Base-by-base conservation (phyloP, 2,113 vertebrate genomes). In the Prinia subflava region DNA sequence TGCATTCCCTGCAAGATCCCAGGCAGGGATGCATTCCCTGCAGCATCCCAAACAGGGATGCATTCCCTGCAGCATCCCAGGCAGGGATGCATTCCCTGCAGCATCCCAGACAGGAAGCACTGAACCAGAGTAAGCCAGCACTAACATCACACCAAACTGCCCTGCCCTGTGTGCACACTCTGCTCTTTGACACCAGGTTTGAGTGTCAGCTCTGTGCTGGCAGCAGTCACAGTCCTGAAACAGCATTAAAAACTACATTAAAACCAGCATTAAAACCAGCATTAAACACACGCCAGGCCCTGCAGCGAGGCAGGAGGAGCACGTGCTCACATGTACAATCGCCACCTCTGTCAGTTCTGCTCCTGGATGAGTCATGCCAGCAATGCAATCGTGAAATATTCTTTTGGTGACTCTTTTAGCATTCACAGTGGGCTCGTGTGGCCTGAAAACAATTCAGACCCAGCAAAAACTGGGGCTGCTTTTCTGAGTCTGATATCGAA, bases 401-500 rank as follows among this genome's bases (percentile, higher is more conserved):
- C 70, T 94, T 96, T 85, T 84, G 47, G 74, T 89, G 52, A 70
- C 93, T 89, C 81, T 97, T 89, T 98, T 92, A 95, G 91, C 96
- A 98, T 98, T 97, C 97, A 85, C 37, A 91, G 30, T n/a, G 65
- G 75, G 95, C 69, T 89, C 12, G 5, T 93, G 91, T 78, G 42
- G 92, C 92, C 97, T 96, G 87, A 95, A 98, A 98, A 97, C 96
- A 98, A 98, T 98, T 97, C 95, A 96, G 93, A 96, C 87, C 3
- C 20, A 97, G 97, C 74, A 91, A 96, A 97, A 97, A 97, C 86
- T 68, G 53, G 79, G 35, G 59, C 93, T 94, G 90, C 94, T 98
- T 97, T 96, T 96, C 92, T 85, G 96, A 96, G 95, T 97, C 91
- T 83, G 92, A 97, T 97, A 97, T 95, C 69, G 93, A 96, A 97